phyloP scores from a whole-genome alignment of 2,113 vertebrate genomes.

The Raphicerus campestris region DNA sequence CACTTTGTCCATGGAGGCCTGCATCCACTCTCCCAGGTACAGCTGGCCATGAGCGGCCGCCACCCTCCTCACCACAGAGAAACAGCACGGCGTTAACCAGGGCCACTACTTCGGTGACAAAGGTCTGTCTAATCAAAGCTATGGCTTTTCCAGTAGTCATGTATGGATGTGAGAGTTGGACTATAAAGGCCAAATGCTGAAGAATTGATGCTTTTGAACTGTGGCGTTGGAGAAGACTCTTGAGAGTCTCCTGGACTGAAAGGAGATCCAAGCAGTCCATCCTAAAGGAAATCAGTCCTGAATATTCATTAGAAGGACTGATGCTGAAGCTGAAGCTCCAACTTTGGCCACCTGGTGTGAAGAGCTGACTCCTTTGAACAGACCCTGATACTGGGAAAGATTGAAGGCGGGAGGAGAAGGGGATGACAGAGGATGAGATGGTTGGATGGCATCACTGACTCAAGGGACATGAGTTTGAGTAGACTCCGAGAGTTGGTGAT shows the following conservation, averaged over 20 bases:
- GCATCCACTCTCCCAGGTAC: not conserved
- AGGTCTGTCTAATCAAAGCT: not conserved
- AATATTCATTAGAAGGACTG: not conserved
- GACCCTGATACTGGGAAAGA: not conserved
- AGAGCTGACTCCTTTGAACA: not conserved
- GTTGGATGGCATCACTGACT: not conserved
- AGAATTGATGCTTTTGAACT: not conserved
- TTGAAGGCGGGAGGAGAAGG: not conserved
- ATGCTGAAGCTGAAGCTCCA: not conserved
- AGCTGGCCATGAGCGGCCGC: not conserved
- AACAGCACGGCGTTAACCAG: fast-evolving
- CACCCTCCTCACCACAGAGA: not conserved
- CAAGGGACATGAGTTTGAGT: not conserved
- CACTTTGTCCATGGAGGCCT: not conserved
- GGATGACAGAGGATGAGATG: not conserved
- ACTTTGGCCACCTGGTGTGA: not conserved
- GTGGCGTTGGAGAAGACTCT: not conserved
- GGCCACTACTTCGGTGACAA: not conserved
- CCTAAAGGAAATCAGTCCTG: not conserved
- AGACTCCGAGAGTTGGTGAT: not conserved
- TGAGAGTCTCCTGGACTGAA: not conserved
- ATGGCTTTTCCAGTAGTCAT: not conserved
- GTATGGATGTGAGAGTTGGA: not conserved
- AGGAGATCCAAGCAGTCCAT: not conserved
- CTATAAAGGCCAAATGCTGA: not conserved